Evolutionary conservation across 2,797 vertebrate species (phyloP), one percentile per base, ranked within the genome.

Genomic region (Rhinatrema bivittatum): DNA sequence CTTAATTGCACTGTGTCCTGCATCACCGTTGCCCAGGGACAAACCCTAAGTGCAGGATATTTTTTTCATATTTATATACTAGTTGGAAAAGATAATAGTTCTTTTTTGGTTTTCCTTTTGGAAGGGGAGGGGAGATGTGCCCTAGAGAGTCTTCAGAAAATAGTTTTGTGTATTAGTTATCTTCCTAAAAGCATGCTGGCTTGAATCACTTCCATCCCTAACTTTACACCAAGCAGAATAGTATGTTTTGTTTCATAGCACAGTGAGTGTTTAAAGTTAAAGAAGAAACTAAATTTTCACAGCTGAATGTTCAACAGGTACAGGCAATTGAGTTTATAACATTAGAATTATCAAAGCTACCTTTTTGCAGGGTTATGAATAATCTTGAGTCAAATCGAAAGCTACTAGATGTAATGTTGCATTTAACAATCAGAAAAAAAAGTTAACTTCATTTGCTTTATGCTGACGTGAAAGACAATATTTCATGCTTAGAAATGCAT

Each of bases 311-410:
- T 14, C 54, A 46, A 40, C 50, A 61, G 60, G 50, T 65, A 32
- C 67, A 48, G 61, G 58, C 56, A 63, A 60, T 61, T 50, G 42
- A 25, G 43, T 29, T 63, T 56, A 36, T 0, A 4, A n/a, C 44
- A 32, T 25, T 34, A 39, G 36, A 50, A 18, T 45, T 33, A 39
- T 20, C 10, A 55, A 42, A 41, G 44, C 11, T 56, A 16, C 31
- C 23, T 56, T 36, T 49, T 7, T 40, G 22, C 39, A 26, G 33
- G 55, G 41, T 23, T 36, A 30, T 22, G 53, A 13, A 36, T 40
- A 49, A 32, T 31, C 32, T 33, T 47, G 16, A 45, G 23, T 22
- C 23, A 50, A 38, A 37, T 20, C 36, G 32, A 27, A 51, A 44
- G 25, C 14, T 25, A 15, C 25, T n/a, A n/a, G n/a, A 10, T 35